Evolutionary conservation across 2,888 invertebrate species (phyloP).

Genomic region (Tholera decimalis): DNA sequence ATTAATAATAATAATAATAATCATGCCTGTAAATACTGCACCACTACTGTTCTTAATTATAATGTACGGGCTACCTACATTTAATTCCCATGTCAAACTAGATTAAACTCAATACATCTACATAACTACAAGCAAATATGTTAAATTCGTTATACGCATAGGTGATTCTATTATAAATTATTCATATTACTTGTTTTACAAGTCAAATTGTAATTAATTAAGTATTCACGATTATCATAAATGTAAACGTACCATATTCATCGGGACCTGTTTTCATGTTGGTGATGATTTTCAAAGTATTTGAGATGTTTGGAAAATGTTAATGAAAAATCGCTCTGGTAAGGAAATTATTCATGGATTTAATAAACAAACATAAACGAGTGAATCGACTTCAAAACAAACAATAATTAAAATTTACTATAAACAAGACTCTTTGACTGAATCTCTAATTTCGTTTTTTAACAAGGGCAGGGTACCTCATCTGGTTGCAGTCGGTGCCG

Average conservation of each 20-base stretch:
- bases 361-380: too few relatives aligned
- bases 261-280: conserved; percentile 7
- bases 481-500: too few relatives aligned
- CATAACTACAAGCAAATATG: conserved; percentile 21
- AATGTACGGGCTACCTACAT: neutral
- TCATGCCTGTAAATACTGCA: too few relatives aligned
- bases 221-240: conserved; percentile 41
- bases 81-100: neutral
- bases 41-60: neutral
- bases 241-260: conserved; percentile 22
- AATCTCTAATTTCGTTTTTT: too few relatives aligned
- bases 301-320: neutral
- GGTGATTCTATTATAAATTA: conserved; percentile 48
- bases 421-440: too few relatives aligned
- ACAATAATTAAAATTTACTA: too few relatives aligned
- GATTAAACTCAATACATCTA: neutral
- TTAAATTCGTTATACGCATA: conserved; percentile 12
- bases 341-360: too few relatives aligned
- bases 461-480: too few relatives aligned
- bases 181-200: conserved; percentile 52
- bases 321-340: neutral
- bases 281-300: neutral
- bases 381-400: too few relatives aligned
- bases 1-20: too few relatives aligned
- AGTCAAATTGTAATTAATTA: conserved; percentile 48